Conservation (phyloP, 2,888 invertebrate species). For the Piscicola geometra region DNA sequence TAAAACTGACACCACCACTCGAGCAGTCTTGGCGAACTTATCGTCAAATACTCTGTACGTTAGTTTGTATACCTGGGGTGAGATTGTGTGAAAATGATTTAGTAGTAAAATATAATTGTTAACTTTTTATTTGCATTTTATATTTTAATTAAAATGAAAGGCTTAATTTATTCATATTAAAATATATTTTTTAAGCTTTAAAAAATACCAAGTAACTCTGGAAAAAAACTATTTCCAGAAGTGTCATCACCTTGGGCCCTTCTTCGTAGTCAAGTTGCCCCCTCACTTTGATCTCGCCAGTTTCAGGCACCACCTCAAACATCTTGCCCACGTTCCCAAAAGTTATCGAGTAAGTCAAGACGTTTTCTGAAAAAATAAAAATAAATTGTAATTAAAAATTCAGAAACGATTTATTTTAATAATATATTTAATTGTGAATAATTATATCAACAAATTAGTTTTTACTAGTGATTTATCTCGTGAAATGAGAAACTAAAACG, state of each 20-base stretch:
- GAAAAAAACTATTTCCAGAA: neutral
- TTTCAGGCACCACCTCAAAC: conserved; percentile 89
- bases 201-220: neutral
- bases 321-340: conserved; percentile 97
- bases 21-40: conserved; percentile 45
- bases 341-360: conserved; percentile 92
- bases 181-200: neutral
- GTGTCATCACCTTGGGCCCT: conserved; percentile 39
- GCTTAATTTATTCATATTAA: neutral
- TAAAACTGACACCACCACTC: conserved; percentile 44
- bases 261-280: conserved; percentile 44
- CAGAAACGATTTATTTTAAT: too few relatives aligned
- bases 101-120: too few relatives aligned
- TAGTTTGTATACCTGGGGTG: conserved; percentile 41
- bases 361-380: conserved; percentile 40
- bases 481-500: too few relatives aligned
- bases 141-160: neutral
- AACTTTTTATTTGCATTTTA: neutral
- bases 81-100: neutral
- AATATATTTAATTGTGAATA: too few relatives aligned
- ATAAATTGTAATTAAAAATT: too few relatives aligned
- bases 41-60: conserved; percentile 45
- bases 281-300: conserved; percentile 72
- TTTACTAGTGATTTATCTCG: too few relatives aligned
- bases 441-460: too few relatives aligned